Base-by-base conservation (phyloP, 2,888 invertebrate genomes). In the Tenthredo notha region DNA sequence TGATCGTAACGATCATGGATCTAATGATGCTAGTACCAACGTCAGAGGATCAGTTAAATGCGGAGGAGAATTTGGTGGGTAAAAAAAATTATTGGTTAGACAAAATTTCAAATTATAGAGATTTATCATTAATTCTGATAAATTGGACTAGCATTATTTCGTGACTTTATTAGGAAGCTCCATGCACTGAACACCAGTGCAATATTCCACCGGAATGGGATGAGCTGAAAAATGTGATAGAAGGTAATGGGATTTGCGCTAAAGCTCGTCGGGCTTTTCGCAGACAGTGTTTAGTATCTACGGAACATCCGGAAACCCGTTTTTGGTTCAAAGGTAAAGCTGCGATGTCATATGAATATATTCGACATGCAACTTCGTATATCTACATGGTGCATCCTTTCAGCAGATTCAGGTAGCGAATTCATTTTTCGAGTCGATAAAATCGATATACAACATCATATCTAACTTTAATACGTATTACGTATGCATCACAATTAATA, bases 331-430 rank as follows among this genome's bases (percentile, higher is more conserved):
- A 91, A 92, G 94, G 94, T 84, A 89, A 90, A 10, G 90, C 90
- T 0, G 91, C 92, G 1, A 90, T 94, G 33, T 91, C 91, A 86
- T 90, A 89, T 65, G 94, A 94, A 88, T 93, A 93, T 83, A 90
- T 86, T 21, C 90, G 91, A 21, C 94, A 94, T 74, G 86, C 93
- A 2, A 88, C 88, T 40, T 85, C 89, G 9, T 88, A 92, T 86
- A 90, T 90, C 0, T 90, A 89, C 29, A 93, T 93, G 89, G 91
- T 94, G 80, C 93, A 94, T 89, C 94, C 94, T 0, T 93, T 93
- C n/a, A 94, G 94, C 86, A 87, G 88, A 33, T 89, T 93, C 75
- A 90, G 91, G 93, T 92, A 87, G 25, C 9, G 21, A 21, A 72
- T 70, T 70, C 6, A n/a, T n/a, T n/a, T 3, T 58, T 58, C 21